Conservation (phyloP, 2,888 invertebrate genomes). For the Pediacus dermestoides region DNA sequence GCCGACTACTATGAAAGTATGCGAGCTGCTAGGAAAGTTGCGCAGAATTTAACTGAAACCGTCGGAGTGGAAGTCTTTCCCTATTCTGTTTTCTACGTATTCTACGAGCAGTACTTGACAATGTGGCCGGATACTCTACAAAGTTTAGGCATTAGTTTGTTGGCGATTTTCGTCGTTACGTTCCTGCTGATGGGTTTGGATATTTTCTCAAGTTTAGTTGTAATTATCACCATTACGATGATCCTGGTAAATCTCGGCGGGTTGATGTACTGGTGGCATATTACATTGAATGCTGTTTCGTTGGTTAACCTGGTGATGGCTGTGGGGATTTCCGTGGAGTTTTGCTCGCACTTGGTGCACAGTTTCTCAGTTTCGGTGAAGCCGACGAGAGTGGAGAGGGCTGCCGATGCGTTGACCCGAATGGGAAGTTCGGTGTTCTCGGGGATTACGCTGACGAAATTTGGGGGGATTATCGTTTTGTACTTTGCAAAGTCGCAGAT, state of each 20-base stretch:
- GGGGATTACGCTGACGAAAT: constrained; percentile 96
- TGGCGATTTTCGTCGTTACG: constrained; percentile 92
- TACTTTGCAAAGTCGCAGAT: constrained; percentile 98
- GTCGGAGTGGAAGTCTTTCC: constrained; percentile 75
- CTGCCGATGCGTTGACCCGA: constrained; percentile 77
- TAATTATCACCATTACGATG: constrained; percentile 88
- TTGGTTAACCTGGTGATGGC: constrained; percentile 97
- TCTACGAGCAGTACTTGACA: constrained; percentile 97
- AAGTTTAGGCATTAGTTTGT: constrained; percentile 82
- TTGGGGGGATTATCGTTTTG: constrained; percentile 93
- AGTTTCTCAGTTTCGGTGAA: constrained; percentile 81
- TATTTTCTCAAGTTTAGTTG: constrained; percentile 83
- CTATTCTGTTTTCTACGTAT: constrained; percentile 95
- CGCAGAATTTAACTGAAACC: constrained; percentile 63
- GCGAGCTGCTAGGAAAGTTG: constrained; percentile 72
- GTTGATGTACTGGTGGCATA: constrained; percentile 95
- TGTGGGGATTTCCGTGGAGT: constrained; percentile 97
- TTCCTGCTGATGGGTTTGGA: constrained; percentile 92
- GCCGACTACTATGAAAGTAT: constrained; percentile 87
- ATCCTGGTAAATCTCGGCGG: constrained; percentile 91
- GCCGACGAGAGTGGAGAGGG: constrained; percentile 68
- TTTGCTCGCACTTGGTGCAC: constrained; percentile 95
- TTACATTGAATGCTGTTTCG: constrained; percentile 94
- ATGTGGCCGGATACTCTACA: constrained; percentile 89
- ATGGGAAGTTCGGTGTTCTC: constrained; percentile 97